phyloP scores from a whole-genome alignment of 2,113 vertebrate species.

The Dipodomys spectabilis region DNA sequence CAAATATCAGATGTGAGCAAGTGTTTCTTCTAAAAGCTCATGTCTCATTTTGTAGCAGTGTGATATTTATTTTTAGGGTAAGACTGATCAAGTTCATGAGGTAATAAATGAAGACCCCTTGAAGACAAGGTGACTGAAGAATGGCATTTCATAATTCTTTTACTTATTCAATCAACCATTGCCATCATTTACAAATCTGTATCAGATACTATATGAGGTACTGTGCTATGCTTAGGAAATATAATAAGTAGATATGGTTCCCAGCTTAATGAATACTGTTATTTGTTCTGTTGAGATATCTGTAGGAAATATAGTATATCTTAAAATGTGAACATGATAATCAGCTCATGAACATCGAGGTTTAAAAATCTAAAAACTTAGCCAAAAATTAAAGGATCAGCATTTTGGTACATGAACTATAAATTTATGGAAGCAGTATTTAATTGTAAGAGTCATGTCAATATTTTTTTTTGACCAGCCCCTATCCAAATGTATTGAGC shows the following conservation, averaged over 20 bases:
- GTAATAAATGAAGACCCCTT: not conserved
- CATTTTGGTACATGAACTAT: not conserved
- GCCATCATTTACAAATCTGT: not conserved
- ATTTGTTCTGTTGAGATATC: not conserved
- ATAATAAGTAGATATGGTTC: not conserved
- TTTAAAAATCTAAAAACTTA: slow-evolving; percentile 7
- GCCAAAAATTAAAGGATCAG: not conserved
- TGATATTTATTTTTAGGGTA: slow-evolving; percentile 7
- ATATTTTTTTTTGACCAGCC: not conserved
- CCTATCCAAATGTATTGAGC: not conserved
- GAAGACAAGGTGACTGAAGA: not conserved
- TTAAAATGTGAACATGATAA: slow-evolving; percentile 1
- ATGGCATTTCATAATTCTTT: not conserved
- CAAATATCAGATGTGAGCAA: not conserved
- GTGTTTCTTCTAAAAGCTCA: slow-evolving; percentile 1
- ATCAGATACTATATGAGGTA: not conserved
- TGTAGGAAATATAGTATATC: not conserved
- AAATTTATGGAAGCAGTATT: not conserved
- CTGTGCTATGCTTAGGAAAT: not conserved
- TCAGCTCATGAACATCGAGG: not conserved
- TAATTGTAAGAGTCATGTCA: not conserved
- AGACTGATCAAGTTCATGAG: not conserved
- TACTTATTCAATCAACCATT: not conserved
- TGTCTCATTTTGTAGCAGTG: not conserved
- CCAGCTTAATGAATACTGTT: not conserved